phyloP scores from a whole-genome alignment of 2,888 invertebrate species.

The Mactromeris polynyma region DNA sequence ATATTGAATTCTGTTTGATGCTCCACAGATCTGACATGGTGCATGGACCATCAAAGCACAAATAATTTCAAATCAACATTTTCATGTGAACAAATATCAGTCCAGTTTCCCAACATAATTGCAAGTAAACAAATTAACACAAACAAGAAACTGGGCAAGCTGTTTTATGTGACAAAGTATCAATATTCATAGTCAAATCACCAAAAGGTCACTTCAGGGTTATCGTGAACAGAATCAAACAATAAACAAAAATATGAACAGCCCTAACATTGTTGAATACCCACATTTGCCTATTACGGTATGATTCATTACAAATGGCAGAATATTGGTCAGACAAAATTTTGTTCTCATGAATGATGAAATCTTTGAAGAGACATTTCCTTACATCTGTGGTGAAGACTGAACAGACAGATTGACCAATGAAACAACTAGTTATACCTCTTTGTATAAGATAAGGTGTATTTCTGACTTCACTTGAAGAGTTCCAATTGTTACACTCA shows the following conservation, averaged over 20 bases:
- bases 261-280: not conserved
- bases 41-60: not conserved
- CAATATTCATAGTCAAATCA: not conserved
- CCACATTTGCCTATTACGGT: no score
- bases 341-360: no score
- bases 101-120: constrained; percentile 5
- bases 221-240: not conserved
- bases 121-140: not conserved
- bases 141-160: constrained; percentile 18
- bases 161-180: not conserved
- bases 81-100: not conserved
- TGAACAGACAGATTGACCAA: no score
- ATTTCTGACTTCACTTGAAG: no score
- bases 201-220: constrained; percentile 32
- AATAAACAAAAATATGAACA: not conserved
- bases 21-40: not conserved
- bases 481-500: no score
- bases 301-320: no score
- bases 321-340: no score
- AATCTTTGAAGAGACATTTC: no score
- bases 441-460: no score
- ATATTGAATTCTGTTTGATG: not conserved
- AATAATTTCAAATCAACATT: not conserved
- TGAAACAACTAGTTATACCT: no score
- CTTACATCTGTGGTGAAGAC: no score